Base-by-base conservation (phyloP, 2,797 vertebrate genomes). In the Malacoraja senta region DNA sequence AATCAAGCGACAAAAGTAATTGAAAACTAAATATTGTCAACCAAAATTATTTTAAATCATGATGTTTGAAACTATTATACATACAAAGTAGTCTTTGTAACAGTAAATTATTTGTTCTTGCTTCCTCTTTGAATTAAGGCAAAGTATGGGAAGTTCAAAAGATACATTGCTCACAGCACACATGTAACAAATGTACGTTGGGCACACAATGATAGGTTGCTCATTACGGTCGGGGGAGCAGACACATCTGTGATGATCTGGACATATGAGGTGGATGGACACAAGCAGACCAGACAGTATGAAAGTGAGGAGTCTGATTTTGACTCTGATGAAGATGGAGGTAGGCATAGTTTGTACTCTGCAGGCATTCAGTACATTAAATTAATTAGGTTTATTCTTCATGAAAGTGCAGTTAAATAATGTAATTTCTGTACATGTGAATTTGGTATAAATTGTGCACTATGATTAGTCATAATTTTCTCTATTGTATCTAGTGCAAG, bases 271-370 rank as follows among this genome's bases (percentile, higher is more conserved):
- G 93, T 95, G 0, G 98, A 99, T 94, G 97, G 97, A 94, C 97
- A 96, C 93, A 96, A 97, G 72, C 98, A 99, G 15, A 96, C 96
- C 93, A 97, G 97, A 93, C 97, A 96, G 93, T 98, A 98, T 93
- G 98, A 99, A 95, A 99, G 99, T 19, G 99, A 99, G 94, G 99
- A 99, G 94, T 99, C 99, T 0, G 99, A 99, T 94, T 96, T 98
- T 0, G 98, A 99, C 95, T 99, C 99, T 44, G 99, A 99, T 94
- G 99, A 99, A 94, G 99, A 99, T 93, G 99, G 99, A 94, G 99
- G 99, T 98, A 94, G 95, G 96, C 95, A 92, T 58, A 53, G 72
- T 76, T 92, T 32, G 10, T 68, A 68, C n/a, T 68, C 9, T 74
- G 21, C 26, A 26, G 29, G 26, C 12, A 77, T 86, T 86, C 4